Conservation (phyloP, 2,888 invertebrate genomes). For the Melanostoma mellinum region DNA sequence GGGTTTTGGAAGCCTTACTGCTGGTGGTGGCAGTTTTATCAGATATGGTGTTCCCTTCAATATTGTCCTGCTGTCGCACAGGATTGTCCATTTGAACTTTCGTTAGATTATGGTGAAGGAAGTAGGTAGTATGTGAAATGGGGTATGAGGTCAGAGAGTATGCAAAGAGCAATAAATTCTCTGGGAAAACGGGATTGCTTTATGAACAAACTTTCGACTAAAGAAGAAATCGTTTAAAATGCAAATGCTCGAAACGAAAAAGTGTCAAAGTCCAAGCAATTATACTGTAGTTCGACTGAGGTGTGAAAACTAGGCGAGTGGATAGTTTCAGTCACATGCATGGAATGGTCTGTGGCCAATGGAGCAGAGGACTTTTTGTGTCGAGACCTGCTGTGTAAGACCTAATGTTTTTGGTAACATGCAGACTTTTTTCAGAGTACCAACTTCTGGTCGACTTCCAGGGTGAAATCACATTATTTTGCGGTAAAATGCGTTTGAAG, state of each 20-base stretch:
- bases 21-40: slow-evolving; percentile 36
- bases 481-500: no score
- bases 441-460: no score
- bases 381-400: no score
- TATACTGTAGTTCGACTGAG: no score
- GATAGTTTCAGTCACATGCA: no score
- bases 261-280: not conserved
- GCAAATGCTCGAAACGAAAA: not conserved
- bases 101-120: slow-evolving; percentile 28
- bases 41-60: slow-evolving; percentile 28
- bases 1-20: slow-evolving; percentile 10
- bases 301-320: no score
- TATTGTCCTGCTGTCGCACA: slow-evolving; percentile 41
- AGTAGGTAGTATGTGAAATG: slow-evolving; percentile 36
- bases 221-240: slow-evolving; percentile 5
- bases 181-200: slow-evolving; percentile 36
- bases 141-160: slow-evolving; percentile 23
- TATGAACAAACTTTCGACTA: slow-evolving; percentile 20
- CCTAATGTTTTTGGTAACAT: no score
- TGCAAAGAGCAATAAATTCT: slow-evolving; percentile 42
- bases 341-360: no score
- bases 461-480: no score
- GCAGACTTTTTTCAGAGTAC: no score
- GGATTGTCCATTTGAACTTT: slow-evolving; percentile 50
- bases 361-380: no score